Evolutionary conservation across 2,797 vertebrate species (phyloP), one percentile per base, ranked within the genome.

Genomic region (Mus minutoides): DNA sequence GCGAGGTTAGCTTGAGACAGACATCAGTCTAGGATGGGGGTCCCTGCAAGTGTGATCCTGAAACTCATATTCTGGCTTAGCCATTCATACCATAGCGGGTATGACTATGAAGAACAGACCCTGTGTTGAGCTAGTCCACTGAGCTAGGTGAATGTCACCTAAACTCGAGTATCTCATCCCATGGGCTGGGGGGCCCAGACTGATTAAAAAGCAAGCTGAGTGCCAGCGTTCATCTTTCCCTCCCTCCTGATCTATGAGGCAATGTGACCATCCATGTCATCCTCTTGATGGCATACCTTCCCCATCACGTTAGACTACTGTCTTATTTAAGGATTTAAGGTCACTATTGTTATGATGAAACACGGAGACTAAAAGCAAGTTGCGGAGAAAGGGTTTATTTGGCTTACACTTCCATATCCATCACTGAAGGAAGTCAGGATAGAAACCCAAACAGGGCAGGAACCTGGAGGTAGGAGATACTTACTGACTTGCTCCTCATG

Each of bases 51-150:
- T 54, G 62, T 29, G 3, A 12, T 7, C 31, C 69, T 6, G 1
- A 58, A 5, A 49, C 21, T 31, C 12, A 1, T 11, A 60, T 17
- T 49, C 37, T 12, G n/a, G 58, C 37, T 71, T 17, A 31, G 60
- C 6, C 21, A 3, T 6, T 49, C 46, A 26, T 10, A n/a, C 14
- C 34, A 9, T 13, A 0, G 6, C 3, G 40, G 4, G 26, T 29
- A 4, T 1, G 34, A 29, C 22, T 24, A 40, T 12, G 14, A 67
- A 75, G 9, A n/a, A 29, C 16, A 60, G 43, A 26, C 8, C 2
- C 4, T 1, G 24, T 14, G n/a, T 31, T 7, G 17, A 49, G 16
- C 0, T 19, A 40, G 43, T 14, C 40, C 0, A 3, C 11, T 13
- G 14, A 14, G 46, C 31, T 46, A 2, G 9, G 24, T 40, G 3